A percentile compares a stretch with the other conserved stretches of the same genome.
These are phyloP conservation scores for Leptothorax acervorum DNA, from an alignment of 2,888 invertebrate species.

Conservation along the genomic window DNA sequence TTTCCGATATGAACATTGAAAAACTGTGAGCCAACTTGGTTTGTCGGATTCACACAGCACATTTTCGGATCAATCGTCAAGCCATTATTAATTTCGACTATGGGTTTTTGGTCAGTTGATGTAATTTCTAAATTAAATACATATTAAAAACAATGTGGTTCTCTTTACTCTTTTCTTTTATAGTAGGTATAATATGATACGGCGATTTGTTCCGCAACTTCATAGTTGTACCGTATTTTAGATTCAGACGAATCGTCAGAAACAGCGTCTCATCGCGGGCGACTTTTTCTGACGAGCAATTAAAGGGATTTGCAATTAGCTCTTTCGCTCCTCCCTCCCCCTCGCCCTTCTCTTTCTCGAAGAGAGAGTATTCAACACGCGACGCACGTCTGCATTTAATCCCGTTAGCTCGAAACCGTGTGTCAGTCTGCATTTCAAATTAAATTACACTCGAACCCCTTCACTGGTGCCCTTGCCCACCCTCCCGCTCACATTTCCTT, in stretches of 20 bases:
- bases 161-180: background rate
- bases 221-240: background rate
- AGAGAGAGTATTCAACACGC: conserved; percentile 76
- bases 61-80: too few species aligned
- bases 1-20: too few species aligned
- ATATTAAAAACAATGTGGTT: background rate
- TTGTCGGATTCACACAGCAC: too few species aligned
- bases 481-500: conserved; percentile 1
- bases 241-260: background rate
- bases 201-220: background rate
- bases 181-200: background rate
- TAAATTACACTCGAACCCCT: conserved; percentile 80
- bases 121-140: too few species aligned
- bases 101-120: too few species aligned
- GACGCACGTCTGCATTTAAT: conserved; percentile 83
- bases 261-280: background rate
- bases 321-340: background rate
- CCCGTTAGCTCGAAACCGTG: conserved; percentile 82
- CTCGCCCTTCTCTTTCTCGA: background rate
- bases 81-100: too few species aligned
- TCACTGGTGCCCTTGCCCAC: conserved; percentile 49
- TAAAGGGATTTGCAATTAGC: conserved; percentile 82
- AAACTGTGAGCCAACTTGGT: too few species aligned
- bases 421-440: conserved; percentile 85
- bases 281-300: conserved; percentile 79